A percentile compares a stretch with the other conserved stretches of the same genome.
Conservation (phyloP, 2,797 vertebrate species). For the Aplochiton taeniatus region DNA sequence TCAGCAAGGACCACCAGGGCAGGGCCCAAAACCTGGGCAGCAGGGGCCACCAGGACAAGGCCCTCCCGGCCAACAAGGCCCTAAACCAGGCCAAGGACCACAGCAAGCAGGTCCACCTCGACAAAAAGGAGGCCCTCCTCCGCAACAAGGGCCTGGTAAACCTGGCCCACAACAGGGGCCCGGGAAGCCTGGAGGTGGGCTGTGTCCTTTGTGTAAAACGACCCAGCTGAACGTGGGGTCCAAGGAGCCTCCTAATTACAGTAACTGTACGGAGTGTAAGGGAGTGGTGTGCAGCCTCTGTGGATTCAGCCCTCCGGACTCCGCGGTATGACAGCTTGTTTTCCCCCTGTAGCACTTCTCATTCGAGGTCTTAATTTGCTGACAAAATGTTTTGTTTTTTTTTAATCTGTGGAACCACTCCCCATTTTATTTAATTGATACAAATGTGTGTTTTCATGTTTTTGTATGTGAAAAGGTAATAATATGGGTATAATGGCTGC, state of each 20-base stretch:
- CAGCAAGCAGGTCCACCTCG: constrained; percentile 49
- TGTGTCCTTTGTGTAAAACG: constrained; percentile 94
- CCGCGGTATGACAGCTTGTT: constrained; percentile 67
- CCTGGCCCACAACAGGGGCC: constrained; percentile 53
- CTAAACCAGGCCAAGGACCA: constrained; percentile 65
- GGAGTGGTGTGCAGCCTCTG: constrained; percentile 94
- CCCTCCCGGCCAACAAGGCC: constrained; percentile 41
- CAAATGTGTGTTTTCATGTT: too few species aligned
- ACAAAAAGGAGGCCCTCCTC: constrained; percentile 35
- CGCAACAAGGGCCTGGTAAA: constrained; percentile 61
- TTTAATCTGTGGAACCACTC: neutral
- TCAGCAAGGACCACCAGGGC: constrained; percentile 34
- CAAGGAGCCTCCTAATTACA: constrained; percentile 91
- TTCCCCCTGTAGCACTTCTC: neutral
- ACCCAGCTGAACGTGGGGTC: constrained; percentile 84
- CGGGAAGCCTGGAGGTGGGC: constrained; percentile 55
- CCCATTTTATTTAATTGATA: too few species aligned
- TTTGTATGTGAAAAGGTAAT: too few species aligned
- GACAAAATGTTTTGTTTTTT: constrained; percentile 1
- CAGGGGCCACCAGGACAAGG: constrained; percentile 44
- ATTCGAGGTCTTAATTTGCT: neutral
- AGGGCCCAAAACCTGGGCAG: too few species aligned
- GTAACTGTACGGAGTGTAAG: constrained; percentile 91
- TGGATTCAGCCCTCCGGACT: constrained; percentile 92
- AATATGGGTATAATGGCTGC: too few species aligned